A percentile compares a stretch with the other conserved stretches of the same genome.
phyloP scores from a whole-genome alignment of 2,797 vertebrate species.

The Caiman crocodilus region DNA sequence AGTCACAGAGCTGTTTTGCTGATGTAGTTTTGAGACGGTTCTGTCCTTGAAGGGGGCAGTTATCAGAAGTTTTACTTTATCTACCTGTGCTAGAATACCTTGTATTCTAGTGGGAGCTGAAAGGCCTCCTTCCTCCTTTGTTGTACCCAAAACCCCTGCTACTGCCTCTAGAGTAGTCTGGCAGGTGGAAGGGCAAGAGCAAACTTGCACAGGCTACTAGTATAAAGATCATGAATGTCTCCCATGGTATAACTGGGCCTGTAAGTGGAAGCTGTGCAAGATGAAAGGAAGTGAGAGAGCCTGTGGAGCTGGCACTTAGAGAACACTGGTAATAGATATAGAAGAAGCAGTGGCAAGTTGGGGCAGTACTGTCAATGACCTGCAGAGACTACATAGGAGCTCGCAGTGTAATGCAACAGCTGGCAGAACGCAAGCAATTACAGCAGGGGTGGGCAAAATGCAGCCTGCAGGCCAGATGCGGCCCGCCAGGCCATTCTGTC shows the following conservation, averaged over 20 bases:
- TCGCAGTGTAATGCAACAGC: background rate
- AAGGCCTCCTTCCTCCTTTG: background rate
- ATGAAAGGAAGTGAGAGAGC: too few relatives aligned
- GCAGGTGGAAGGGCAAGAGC: too few relatives aligned
- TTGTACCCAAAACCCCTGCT: background rate
- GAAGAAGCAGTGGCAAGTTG: background rate
- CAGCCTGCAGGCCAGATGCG: too few relatives aligned
- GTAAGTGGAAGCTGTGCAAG: background rate
- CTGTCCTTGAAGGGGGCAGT: background rate
- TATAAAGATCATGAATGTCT: too few relatives aligned
- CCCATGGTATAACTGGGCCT: background rate
- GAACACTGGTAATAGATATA: too few relatives aligned
- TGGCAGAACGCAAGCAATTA: background rate
- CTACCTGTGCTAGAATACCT: background rate
- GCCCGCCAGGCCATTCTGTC: too few relatives aligned
- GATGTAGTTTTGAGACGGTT: background rate
- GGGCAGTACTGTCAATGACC: background rate
- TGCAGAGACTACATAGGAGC: background rate
- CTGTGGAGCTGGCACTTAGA: too few relatives aligned
- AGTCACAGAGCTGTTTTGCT: background rate
- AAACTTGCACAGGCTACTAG: too few relatives aligned
- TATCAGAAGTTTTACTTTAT: background rate
- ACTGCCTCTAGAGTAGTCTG: too few relatives aligned
- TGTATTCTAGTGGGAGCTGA: background rate
- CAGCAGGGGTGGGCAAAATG: too few relatives aligned